Evolutionary conservation across 2,888 invertebrate species (phyloP).

Genomic region (Anoncus sp.): DNA sequence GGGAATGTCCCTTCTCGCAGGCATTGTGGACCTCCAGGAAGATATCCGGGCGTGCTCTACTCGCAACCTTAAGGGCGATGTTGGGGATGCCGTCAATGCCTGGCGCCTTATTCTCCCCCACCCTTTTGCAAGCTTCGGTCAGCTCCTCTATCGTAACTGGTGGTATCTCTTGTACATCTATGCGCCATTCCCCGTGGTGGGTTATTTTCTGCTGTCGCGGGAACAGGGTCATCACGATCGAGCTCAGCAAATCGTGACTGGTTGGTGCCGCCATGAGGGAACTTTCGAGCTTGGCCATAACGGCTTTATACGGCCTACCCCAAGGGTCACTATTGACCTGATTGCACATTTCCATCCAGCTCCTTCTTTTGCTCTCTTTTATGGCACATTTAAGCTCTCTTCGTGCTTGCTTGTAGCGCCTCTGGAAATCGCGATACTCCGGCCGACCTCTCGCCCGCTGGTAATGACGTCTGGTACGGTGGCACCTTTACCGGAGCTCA

Average conservation of each 20-base stretch:
- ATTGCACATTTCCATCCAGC: slow-evolving; percentile 40
- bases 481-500: slow-evolving; percentile 33
- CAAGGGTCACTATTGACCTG: slow-evolving; percentile 57
- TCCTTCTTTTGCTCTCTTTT: slow-evolving; percentile 12
- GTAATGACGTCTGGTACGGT: slow-evolving; percentile 33
- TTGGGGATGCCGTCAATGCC: slow-evolving; percentile 65
- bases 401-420: too few relatives aligned
- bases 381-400: slow-evolving; percentile 31
- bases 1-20: slow-evolving; percentile 62
- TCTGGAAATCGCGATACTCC: background rate
- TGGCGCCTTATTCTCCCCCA: slow-evolving; percentile 64
- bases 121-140: slow-evolving; percentile 37
- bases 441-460: slow-evolving; percentile 42
- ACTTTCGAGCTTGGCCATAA: slow-evolving; percentile 43
- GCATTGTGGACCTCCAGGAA: slow-evolving; percentile 58
- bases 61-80: slow-evolving; percentile 57
- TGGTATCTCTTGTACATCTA: background rate
- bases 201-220: slow-evolving; percentile 12
- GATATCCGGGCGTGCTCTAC: slow-evolving; percentile 51
- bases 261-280: slow-evolving; percentile 50
- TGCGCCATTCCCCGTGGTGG: background rate
- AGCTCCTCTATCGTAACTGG: slow-evolving; percentile 55
- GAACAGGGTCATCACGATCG: slow-evolving; percentile 57
- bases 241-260: slow-evolving; percentile 53
- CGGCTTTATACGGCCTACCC: slow-evolving; percentile 58